Percentiles rank a stretch among this genome's conserved stretches.
These are phyloP conservation scores for Psilopsiagon aurifrons DNA, from an alignment of 2,113 vertebrate species.

Conservation along the genomic window DNA sequence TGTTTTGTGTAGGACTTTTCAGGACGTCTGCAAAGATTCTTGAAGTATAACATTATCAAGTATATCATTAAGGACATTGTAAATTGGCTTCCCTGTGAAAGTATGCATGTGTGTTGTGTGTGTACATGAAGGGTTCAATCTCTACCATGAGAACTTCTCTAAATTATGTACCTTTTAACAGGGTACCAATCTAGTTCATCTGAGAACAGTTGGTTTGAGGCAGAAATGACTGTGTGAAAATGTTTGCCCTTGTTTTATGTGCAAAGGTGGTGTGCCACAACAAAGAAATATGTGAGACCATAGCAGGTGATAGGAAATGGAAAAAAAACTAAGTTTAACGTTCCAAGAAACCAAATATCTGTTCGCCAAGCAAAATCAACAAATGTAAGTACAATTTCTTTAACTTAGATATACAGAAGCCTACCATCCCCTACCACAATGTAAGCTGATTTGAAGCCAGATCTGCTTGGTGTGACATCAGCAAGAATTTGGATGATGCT, in stretches of 20 bases:
- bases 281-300: background rate
- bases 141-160: background rate
- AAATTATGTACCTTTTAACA: background rate
- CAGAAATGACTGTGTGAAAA: background rate
- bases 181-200: background rate
- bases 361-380: background rate
- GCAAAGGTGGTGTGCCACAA: fast-evolving
- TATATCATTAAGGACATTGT: background rate
- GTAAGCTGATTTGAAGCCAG: background rate
- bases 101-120: background rate
- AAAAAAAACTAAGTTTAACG: background rate
- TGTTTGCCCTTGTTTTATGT: background rate
- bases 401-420: background rate
- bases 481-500: background rate
- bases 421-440: background rate
- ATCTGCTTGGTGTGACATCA: background rate
- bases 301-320: background rate
- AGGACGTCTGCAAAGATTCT: background rate
- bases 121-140: background rate
- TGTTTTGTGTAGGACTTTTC: background rate
- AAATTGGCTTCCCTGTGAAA: background rate
- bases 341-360: background rate
- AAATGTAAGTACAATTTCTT: background rate
- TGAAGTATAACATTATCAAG: background rate
- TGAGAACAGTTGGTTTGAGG: background rate